Conservation (phyloP, 2,113 vertebrate species). For the Psittacula cyanocephala region DNA sequence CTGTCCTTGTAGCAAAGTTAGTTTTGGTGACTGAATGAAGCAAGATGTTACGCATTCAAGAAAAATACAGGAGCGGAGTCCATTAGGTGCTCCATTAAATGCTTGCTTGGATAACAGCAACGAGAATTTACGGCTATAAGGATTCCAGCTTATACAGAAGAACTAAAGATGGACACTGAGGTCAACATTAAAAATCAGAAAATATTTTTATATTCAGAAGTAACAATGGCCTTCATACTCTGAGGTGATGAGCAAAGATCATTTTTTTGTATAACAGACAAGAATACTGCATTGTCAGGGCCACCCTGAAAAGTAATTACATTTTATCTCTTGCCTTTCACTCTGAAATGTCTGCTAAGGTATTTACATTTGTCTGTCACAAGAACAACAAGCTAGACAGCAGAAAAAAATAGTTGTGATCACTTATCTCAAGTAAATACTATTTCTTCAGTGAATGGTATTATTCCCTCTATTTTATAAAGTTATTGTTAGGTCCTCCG, state of each 20-base stretch:
- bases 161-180: slow-evolving; percentile 10
- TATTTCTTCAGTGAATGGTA: slow-evolving; percentile 26
- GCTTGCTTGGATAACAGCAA: slow-evolving; percentile 64
- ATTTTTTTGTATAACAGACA: slow-evolving; percentile 14
- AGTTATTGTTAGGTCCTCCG: slow-evolving; percentile 19
- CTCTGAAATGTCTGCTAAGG: slow-evolving; percentile 50
- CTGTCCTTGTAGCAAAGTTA: slow-evolving; percentile 64
- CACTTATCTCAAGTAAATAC: slow-evolving; percentile 54
- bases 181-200: slow-evolving; percentile 37
- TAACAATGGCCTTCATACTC: slow-evolving; percentile 34
- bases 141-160: slow-evolving; percentile 26
- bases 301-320: slow-evolving; percentile 65
- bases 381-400: slow-evolving; percentile 51
- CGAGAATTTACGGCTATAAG: neutral
- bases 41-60: slow-evolving; percentile 73
- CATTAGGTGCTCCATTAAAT: slow-evolving; percentile 85
- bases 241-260: neutral
- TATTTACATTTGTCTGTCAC: slow-evolving; percentile 53
- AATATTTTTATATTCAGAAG: slow-evolving; percentile 3
- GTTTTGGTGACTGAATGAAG: slow-evolving; percentile 70
- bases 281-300: neutral
- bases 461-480: slow-evolving; percentile 41
- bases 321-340: slow-evolving; percentile 61
- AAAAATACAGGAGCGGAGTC: slow-evolving; percentile 72
- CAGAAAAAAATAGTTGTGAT: slow-evolving; percentile 31